Evolutionary conservation across 2,888 invertebrate species (phyloP).

Genomic region (Rotaria magnacalcarata): DNA sequence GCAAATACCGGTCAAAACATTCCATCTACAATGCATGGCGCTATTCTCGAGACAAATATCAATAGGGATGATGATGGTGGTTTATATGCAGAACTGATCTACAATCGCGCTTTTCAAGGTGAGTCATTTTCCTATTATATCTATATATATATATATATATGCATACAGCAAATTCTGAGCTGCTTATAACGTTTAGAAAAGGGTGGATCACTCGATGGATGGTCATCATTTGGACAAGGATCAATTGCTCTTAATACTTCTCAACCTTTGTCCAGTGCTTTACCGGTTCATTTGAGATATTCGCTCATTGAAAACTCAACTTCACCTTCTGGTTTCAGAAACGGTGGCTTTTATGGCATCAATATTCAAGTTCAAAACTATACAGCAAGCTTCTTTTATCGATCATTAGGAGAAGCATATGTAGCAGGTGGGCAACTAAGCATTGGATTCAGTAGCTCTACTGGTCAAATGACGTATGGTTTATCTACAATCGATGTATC

Average conservation of each 20-base stretch:
- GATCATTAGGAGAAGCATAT: neutral
- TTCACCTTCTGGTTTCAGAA: neutral
- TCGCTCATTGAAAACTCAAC: neutral
- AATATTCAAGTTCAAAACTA: neutral
- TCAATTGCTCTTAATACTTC: neutral
- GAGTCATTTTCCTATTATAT: no score
- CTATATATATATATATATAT: no score
- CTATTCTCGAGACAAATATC: neutral
- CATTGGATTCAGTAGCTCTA: neutral
- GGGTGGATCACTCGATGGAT: neutral
- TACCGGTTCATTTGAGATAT: neutral
- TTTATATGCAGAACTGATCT: neutral
- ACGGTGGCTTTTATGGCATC: neutral
- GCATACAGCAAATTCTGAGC: no score
- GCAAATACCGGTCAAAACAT: neutral
- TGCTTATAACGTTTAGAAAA: neutral
- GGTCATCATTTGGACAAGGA: neutral
- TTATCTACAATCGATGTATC: neutral
- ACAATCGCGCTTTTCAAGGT: conserved; percentile 22
- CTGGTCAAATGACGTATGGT: neutral
- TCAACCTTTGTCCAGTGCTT: neutral
- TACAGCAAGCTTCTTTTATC: neutral
- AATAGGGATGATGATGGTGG: neutral
- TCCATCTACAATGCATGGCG: neutral
- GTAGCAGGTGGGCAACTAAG: neutral